Base-by-base conservation (phyloP, 2,888 invertebrate species). In the Platycheirus rosarum region DNA sequence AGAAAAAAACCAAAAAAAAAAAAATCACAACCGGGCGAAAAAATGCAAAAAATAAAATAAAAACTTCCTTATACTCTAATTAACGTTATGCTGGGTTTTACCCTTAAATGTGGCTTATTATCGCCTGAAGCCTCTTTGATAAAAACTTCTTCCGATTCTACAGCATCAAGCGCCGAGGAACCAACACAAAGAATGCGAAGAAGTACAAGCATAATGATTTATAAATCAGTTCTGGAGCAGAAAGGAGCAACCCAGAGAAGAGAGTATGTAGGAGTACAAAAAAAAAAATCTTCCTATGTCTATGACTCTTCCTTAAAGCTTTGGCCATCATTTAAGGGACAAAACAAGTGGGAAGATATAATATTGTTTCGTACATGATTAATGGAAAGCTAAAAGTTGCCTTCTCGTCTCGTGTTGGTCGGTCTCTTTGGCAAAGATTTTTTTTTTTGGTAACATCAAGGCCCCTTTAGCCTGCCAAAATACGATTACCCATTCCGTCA, bases 81-180 rank as follows among this genome's bases (percentile, higher is more conserved):
- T 80, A 75, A 75, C 75, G 79, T 70, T 80, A 65, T 80, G 68
- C 75, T 70, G 60, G 51, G 29, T 44, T 51, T 42, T 37, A 69
- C 62, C 73, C 79, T 75, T 69, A 80, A 80, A 80, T 80, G 60
- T 80, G 70, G 79, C 79, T 80, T 75, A 70, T 80, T 80, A 80
- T 75, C 48, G 79, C 79, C 69, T 69, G 32, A 40, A 70, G 70
- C 40, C 32, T 49, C 65, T 75, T 80, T 80, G 69, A 75, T 70
- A 69, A 74, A 57, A 75, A 65, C 44, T 70, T 60, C 62, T 63
- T 63, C 23, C 49, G 44, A 62, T 62, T 75, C 46, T 51, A 42
- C 53, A 29, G 32, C 37, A 46, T 66, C 44, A 53, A 44, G 37
- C 26, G 16, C 16, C 26, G 20, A 49, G n/a, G n/a, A n/a, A n/a